Conservation (phyloP, 2,888 invertebrate genomes). For the Noctua fimbriata region DNA sequence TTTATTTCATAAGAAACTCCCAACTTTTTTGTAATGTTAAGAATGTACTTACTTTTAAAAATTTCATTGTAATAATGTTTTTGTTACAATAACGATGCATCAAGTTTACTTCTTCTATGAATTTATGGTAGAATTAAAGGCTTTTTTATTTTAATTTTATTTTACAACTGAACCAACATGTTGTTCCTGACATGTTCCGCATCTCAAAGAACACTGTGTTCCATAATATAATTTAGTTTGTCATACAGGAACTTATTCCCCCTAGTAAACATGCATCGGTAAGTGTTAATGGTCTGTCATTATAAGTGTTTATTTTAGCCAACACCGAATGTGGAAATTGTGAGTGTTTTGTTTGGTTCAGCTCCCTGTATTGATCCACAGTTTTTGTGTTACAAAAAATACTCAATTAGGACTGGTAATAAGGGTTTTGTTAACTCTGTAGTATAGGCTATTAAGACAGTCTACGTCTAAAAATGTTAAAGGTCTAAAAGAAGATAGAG, state of each 20-base stretch:
- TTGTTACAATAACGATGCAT: too few species aligned
- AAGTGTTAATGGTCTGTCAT: slow-evolving; percentile 79
- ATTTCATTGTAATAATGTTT: too few species aligned
- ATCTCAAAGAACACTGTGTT: slow-evolving; percentile 38
- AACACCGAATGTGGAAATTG: slow-evolving; percentile 32
- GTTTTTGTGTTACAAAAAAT: slow-evolving; percentile 8
- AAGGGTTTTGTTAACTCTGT: background rate
- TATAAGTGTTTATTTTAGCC: slow-evolving; percentile 67
- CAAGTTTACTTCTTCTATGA: too few species aligned
- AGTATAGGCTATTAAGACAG: background rate
- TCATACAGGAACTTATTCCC: slow-evolving; percentile 75
- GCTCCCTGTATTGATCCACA: slow-evolving; percentile 12
- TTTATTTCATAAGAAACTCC: too few species aligned
- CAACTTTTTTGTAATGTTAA: too few species aligned
- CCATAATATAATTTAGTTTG: slow-evolving; percentile 73
- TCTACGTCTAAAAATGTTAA: slow-evolving; percentile 6
- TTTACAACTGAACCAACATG: background rate
- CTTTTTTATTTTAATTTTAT: background rate
- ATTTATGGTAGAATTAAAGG: too few species aligned
- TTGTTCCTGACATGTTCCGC: slow-evolving; percentile 1
- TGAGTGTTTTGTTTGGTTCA: slow-evolving; percentile 49
- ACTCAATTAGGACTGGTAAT: background rate
- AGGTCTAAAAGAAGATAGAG: slow-evolving; percentile 1
- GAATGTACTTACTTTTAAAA: too few species aligned
- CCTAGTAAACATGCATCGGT: slow-evolving; percentile 73